Percentiles rank a stretch among this genome's conserved stretches.
phyloP scores from a whole-genome alignment of 2,888 invertebrate genomes.

The Microctonus hyperodae region DNA sequence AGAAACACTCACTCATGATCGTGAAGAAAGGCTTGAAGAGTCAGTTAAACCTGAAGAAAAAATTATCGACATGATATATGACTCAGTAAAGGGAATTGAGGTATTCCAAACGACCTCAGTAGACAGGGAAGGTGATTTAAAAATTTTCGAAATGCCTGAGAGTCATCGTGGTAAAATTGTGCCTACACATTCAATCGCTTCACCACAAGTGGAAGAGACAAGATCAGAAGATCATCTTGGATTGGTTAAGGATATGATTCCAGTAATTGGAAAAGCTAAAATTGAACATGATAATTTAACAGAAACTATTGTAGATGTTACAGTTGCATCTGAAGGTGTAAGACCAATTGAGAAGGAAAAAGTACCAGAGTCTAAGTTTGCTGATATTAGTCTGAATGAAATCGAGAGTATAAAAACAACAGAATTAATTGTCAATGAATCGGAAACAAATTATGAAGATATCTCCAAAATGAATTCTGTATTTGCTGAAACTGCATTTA shows the following conservation, averaged over 20 bases:
- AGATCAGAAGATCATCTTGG: conserved; percentile 63
- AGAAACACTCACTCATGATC: conserved; percentile 71
- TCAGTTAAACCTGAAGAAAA: conserved; percentile 57
- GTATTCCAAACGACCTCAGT: conserved; percentile 70
- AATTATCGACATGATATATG: conserved; percentile 64
- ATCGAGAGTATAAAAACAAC: conserved; percentile 65
- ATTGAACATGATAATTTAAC: conserved; percentile 59
- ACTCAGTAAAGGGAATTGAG: conserved; percentile 70
- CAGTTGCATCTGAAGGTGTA: conserved; percentile 67
- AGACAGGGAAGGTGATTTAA: conserved; percentile 72
- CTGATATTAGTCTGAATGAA: conserved; percentile 61
- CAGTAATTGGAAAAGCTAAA: conserved; percentile 63
- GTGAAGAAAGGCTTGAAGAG: conserved; percentile 66
- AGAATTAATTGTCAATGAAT: conserved; percentile 65
- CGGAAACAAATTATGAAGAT: conserved; percentile 63
- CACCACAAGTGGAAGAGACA: conserved; percentile 65
- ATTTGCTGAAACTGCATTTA: conserved; percentile 63
- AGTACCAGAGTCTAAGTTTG: conserved; percentile 61
- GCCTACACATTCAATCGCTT: conserved; percentile 65
- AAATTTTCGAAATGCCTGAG: conserved; percentile 66
- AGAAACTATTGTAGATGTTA: conserved; percentile 66
- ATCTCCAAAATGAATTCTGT: conserved; percentile 57
- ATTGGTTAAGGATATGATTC: conserved; percentile 60
- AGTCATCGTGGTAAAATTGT: conserved; percentile 65
- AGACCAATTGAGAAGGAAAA: conserved; percentile 60